phyloP scores from a whole-genome alignment of 2,797 vertebrate species.

The Leptodactylus fallax region DNA sequence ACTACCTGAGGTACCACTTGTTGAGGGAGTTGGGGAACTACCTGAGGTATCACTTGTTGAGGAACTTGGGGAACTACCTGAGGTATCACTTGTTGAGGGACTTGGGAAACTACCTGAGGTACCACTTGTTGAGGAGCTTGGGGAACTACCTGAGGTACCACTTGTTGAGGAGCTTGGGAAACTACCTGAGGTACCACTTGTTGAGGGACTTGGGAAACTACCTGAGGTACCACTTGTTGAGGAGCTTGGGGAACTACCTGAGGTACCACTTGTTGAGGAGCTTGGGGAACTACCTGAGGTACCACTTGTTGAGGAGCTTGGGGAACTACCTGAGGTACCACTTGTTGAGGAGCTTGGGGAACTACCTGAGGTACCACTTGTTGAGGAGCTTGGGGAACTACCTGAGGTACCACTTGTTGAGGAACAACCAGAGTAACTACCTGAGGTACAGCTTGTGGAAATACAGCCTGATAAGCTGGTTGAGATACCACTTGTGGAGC shows the following conservation, averaged over 20 bases:
- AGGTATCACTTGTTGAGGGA: neutral
- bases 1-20: neutral
- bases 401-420: no score
- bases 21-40: neutral
- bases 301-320: no score
- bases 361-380: neutral
- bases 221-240: neutral
- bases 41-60: no score
- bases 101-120: neutral
- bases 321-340: neutral
- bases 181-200: neutral
- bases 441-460: neutral
- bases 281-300: neutral
- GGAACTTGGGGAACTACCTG: no score
- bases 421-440: no score
- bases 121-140: no score
- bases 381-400: neutral
- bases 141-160: neutral
- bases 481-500: neutral
- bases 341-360: neutral
- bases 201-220: no score
- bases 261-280: neutral
- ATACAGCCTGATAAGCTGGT: neutral
- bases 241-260: neutral
- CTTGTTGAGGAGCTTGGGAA: neutral